phyloP scores from a whole-genome alignment of 1,140 invertebrate species.

The Mycetomoellerius zeteki region DNA sequence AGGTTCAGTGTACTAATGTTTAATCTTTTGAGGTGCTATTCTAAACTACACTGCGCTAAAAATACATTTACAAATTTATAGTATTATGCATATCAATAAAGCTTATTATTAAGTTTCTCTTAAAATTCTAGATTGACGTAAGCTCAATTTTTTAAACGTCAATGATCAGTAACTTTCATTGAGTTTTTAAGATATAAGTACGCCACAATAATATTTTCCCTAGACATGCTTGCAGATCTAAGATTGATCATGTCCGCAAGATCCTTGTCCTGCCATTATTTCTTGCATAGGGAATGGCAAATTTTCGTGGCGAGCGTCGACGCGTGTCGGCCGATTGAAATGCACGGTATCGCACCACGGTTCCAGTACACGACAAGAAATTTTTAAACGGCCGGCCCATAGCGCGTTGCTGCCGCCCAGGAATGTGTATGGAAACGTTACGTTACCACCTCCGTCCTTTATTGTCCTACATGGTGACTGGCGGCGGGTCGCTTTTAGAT shows the following conservation, averaged over 20 bases:
- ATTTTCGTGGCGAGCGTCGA: constrained; percentile 75
- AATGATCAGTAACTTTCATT: no score
- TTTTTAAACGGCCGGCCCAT: constrained; percentile 83
- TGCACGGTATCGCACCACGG: constrained; percentile 75
- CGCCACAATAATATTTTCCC: no score
- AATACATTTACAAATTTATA: no score
- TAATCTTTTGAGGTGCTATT: no score
- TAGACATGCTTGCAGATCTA: not conserved
- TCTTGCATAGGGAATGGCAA: constrained; percentile 48
- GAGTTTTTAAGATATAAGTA: not conserved
- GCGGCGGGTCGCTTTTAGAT: constrained; percentile 76
- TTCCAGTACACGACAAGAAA: constrained; percentile 80
- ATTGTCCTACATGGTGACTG: constrained; percentile 77
- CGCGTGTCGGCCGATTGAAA: constrained; percentile 81
- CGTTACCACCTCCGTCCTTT: constrained; percentile 81
- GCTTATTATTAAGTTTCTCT: not conserved
- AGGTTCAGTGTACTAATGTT: no score
- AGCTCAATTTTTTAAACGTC: not conserved
- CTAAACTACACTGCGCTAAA: no score
- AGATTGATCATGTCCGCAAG: not conserved
- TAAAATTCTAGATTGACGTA: not conserved
- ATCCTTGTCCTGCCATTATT: constrained; percentile 6
- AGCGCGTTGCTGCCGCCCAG: constrained; percentile 78
- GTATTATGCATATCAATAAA: no score
- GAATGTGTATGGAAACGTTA: constrained; percentile 84